Evolutionary conservation across 2,797 vertebrate genomes (phyloP).

Genomic region (Artibeus jamaicensis): DNA sequence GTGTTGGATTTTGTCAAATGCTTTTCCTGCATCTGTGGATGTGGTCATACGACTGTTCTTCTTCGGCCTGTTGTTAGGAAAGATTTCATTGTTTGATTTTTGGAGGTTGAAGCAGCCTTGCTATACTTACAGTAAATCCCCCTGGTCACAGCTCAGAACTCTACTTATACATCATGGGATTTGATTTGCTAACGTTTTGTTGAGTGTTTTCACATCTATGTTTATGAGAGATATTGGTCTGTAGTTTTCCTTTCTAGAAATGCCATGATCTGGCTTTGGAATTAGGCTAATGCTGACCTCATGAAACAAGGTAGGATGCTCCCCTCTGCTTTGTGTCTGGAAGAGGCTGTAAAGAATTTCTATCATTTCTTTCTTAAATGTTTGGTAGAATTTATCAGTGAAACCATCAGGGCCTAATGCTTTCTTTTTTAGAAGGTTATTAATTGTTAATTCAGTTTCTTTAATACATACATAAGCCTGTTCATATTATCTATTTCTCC

Average conservation of each 20-base stretch:
- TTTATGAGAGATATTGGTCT: background rate
- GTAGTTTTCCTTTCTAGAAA: background rate
- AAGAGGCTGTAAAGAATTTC: background rate
- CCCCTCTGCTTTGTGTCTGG: background rate
- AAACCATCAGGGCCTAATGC: background rate
- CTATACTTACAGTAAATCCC: background rate
- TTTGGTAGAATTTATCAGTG: background rate
- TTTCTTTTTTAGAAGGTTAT: background rate
- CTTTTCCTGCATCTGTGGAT: background rate
- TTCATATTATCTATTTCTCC: constrained; percentile 2
- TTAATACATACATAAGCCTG: background rate
- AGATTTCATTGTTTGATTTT: background rate
- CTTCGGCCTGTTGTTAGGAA: background rate
- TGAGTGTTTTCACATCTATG: background rate
- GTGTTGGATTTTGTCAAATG: background rate
- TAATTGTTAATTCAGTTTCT: background rate
- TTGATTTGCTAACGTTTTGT: background rate
- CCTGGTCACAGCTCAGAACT: background rate
- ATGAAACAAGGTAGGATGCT: background rate
- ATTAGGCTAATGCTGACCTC: background rate
- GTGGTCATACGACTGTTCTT: background rate
- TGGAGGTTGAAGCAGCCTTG: background rate
- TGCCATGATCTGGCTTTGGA: background rate
- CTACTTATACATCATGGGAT: background rate
- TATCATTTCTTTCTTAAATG: constrained; percentile 12